Evolutionary conservation across 2,797 vertebrate genomes (phyloP).

Genomic region (Fundulus diaphanus): DNA sequence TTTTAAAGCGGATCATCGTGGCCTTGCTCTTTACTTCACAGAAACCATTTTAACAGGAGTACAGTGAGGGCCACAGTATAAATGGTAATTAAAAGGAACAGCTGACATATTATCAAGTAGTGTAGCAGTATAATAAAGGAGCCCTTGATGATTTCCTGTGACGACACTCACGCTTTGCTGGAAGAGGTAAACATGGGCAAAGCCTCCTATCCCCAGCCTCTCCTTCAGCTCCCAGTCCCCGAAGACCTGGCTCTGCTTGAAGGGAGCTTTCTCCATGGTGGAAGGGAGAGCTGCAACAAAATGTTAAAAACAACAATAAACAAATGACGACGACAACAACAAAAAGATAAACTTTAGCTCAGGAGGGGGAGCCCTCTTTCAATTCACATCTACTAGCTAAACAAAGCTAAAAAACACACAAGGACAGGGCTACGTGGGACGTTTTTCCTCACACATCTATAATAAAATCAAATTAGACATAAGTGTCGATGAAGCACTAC

Average conservation of each 20-base stretch:
- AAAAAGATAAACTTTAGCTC: neutral
- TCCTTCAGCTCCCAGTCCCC: constrained; percentile 93
- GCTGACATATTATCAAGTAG: neutral
- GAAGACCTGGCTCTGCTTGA: constrained; percentile 80
- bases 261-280: constrained; percentile 81
- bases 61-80: neutral
- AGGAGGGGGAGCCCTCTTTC: neutral
- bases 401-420: constrained; percentile 4
- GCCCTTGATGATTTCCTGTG: neutral
- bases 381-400: neutral
- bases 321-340: neutral
- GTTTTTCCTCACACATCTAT: constrained; percentile 9
- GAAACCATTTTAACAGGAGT: neutral
- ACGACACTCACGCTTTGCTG: constrained; percentile 84
- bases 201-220: constrained; percentile 90
- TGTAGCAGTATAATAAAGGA: neutral
- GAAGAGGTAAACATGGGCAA: constrained; percentile 92
- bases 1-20: neutral
- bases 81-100: neutral
- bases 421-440: constrained; percentile 38
- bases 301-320: neutral
- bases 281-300: constrained; percentile 23
- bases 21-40: neutral
- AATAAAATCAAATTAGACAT: neutral
- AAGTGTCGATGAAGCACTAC: neutral